Base-by-base conservation (phyloP, 2,113 vertebrate genomes). In the Podarcis muralis region DNA sequence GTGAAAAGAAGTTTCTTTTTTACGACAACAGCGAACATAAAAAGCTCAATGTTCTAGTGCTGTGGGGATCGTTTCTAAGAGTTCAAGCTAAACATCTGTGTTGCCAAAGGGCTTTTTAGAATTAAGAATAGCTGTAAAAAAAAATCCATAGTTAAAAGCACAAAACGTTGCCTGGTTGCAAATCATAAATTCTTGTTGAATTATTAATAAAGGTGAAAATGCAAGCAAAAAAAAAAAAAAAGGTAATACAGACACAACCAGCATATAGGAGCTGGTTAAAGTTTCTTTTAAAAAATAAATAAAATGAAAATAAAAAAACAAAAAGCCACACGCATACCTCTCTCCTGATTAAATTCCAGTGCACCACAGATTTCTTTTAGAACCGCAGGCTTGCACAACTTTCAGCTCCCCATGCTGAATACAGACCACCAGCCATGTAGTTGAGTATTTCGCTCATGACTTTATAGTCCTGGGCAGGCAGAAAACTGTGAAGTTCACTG, bases 41-140 rank as follows among this genome's bases (percentile, higher is more conserved):
- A 81, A 62, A 69, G 27, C 59, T 93, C 18, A 74, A 65, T 78
- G 0, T 92, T 96, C 86, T 92, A 65, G 86, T 94, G 93, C 88
- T 87, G 62, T 76, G 43, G 84, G 88, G 53, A 90, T 90, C 92
- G 88, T 91, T 96, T 95, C 92, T 83, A 83, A 69, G 81, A 91
- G 83, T 93, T 95, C 81, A 87, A 68, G 75, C 89, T 91, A 93
- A 96, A 93, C 93, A 95, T 93, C 90, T 95, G 91, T 88, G 82
- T 94, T 92, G 92, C 93, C 89, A 90, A 89, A 93, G 87, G 87
- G 88, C 72, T 91, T 95, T 94, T 86, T 40, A 90, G 91, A 94
- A 93, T 95, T 92, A 92, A 94, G 88, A 93, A 95, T 89, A 81
- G 88, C 48, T 53, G 83, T 82, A 84, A 94, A 89, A 93, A 40